Conservation (phyloP, 2,797 vertebrate genomes). For the Xiphophorus birchmanni region DNA sequence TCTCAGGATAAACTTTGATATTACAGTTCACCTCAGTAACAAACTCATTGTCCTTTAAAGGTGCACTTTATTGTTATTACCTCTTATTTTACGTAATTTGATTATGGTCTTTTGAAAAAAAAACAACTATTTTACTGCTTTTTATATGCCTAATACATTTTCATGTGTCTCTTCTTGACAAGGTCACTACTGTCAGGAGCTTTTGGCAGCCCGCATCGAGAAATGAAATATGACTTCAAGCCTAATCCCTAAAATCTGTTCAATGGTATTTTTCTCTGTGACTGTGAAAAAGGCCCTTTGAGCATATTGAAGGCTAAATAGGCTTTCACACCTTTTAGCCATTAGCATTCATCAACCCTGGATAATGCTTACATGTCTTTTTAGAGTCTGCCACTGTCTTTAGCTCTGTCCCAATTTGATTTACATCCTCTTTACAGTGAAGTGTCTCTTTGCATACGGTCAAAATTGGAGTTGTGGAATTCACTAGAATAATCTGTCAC, state of each 20-base stretch:
- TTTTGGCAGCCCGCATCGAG: conserved; percentile 13
- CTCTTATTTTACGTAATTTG: neutral
- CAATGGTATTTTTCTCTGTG: conserved; percentile 33
- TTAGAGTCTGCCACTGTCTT: conserved; percentile 36
- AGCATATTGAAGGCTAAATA: conserved; percentile 46
- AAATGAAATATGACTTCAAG: conserved; percentile 39
- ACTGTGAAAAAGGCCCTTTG: conserved; percentile 31
- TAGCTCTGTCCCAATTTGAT: conserved; percentile 40
- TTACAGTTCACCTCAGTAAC: neutral
- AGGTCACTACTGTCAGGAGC: conserved; percentile 26
- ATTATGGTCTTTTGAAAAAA: neutral
- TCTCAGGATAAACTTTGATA: neutral
- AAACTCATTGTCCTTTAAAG: neutral
- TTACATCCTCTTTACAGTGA: conserved; percentile 30
- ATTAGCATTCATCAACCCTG: conserved; percentile 63
- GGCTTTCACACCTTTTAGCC: conserved; percentile 57
- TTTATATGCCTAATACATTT: conserved; percentile 7
- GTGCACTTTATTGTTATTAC: neutral
- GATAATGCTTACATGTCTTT: conserved; percentile 44
- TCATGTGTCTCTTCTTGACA: conserved; percentile 17
- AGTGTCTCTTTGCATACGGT: conserved; percentile 38
- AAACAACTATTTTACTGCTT: neutral
- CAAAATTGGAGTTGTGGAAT: conserved; percentile 33
- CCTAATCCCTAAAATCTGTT: conserved; percentile 51
- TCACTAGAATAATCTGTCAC: conserved; percentile 20